Base-by-base conservation (phyloP, 2,888 invertebrate species). In the Unio delphinus region DNA sequence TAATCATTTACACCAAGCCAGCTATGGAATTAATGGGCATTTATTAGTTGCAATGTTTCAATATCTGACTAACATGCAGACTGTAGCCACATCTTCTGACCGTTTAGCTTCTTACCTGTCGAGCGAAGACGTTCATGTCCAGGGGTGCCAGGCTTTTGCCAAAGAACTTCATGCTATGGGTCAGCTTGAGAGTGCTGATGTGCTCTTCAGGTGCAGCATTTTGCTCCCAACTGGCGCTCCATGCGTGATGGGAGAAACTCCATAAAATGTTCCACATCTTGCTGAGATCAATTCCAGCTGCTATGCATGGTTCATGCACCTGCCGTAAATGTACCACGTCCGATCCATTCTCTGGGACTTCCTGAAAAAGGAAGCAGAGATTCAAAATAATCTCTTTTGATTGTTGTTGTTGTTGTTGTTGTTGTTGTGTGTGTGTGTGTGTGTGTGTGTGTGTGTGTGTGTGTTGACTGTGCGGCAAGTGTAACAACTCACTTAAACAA, bases 291-390 rank as follows among this genome's bases (percentile, higher is more conserved):
- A 90, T 86, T 30, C 93, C 92, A 69, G 91, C 91, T 45, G 94
- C 70, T 69, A 93, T 88, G 1, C 90, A 88, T 0, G 93, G 92
- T 0, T 93, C 92, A 81, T 97, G 97, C 0, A 97, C 93, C 0
- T 94, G 93, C 67, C 92, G 92, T 30, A 97, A 91, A 86, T 97
- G 97, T 0, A 94, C 94, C 1, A 94, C 92, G 84, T 97, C 96
- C 0, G 96, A 95, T 0, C 96, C 96, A 83, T 97, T 97, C 87
- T 96, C 96, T 0, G 96, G 95, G 58, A 96, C 94, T 83, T 97
- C 96, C 95, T 95, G 90, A 3, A 80, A 81, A 55, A 57, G 60
- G 54, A 8, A 59, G 30, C 28, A 61, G 17, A 58, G 55, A n/a
- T 20, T 23, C 26, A 1, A 61, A 20, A 17, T 61, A 20, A 17